Evolutionary conservation across 2,888 invertebrate species (phyloP).

Genomic region (Tillus elongatus): DNA sequence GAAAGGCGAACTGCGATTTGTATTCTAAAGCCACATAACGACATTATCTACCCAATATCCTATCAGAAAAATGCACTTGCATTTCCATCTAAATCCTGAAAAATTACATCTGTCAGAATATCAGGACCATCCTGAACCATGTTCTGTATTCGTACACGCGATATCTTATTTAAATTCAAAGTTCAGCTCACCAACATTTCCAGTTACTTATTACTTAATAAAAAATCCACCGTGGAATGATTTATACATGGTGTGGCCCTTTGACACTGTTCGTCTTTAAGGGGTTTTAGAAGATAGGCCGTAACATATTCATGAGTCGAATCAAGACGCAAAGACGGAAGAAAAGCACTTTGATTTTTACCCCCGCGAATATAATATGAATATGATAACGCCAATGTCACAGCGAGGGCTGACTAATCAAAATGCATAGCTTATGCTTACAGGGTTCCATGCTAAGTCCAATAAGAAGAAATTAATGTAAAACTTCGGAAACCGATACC

Average conservation of each 20-base stretch:
- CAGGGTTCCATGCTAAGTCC: slow-evolving; percentile 31
- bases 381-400: slow-evolving; percentile 36
- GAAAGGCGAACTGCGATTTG: no score
- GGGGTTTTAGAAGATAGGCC: slow-evolving; percentile 32
- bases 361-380: slow-evolving; percentile 40
- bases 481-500: slow-evolving; percentile 13
- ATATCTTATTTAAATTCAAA: slow-evolving; percentile 1
- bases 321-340: slow-evolving; percentile 29
- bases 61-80: no score
- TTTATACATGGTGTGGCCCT: slow-evolving; percentile 34
- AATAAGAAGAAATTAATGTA: slow-evolving; percentile 34
- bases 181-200: slow-evolving; percentile 6
- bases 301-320: slow-evolving; percentile 38
- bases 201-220: slow-evolving; percentile 9
- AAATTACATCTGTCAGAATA: no score
- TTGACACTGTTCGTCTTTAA: slow-evolving; percentile 32
- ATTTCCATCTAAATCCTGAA: no score
- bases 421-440: slow-evolving; percentile 40
- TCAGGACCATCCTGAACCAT: no score
- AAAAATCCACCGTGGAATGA: slow-evolving; percentile 22
- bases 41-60: no score
- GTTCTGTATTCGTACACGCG: no score
- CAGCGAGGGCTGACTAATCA: slow-evolving; percentile 38
- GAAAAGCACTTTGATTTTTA: slow-evolving; percentile 41
- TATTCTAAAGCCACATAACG: no score